Base-by-base conservation (phyloP, 2,888 invertebrate genomes). In the Cylloceria caligata region DNA sequence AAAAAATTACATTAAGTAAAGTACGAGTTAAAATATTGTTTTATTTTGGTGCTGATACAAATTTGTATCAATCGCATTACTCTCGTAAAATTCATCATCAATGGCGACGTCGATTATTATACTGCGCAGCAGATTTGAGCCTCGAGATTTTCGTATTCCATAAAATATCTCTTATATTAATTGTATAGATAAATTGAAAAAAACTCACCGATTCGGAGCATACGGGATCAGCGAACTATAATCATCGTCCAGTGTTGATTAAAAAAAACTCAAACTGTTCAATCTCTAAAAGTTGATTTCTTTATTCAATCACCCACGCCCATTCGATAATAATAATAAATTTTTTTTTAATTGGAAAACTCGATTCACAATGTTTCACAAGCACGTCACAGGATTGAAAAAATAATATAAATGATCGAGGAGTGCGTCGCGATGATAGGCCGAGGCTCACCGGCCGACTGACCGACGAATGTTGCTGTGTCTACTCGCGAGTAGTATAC, bases 361-460 rank as follows among this genome's bases (percentile, higher is more conserved):
- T n/a, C 19, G 36, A 21, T 36, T 42, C 64, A 64, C 64, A 42
- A 64, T 42, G 6, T 5, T 64, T 60, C 71, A 71, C 57, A 49
- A 72, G 24, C 73, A 78, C 55, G 19, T 65, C 52, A 36, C 34
- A 47, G 19, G 47, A 9, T 13, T 13, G 21, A 49, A 16, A 13
- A 4, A 49, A n/a, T 49, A 52, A 30, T 7, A 39, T 11, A 76
- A 16, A 27, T 11, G 30, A 52, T 16, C 49, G 69, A 39, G 24
- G 34, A 30, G 60, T 52, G 36, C 19, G 16, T 45, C 34, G 74
- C 75, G 55, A 75, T 30, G 73, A 68, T 60, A 60, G 73, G 80
- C 57, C 74, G 80, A 75, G 74, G 64, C 74, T 74, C 74, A 62
- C 80, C 80, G 80, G 80, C 80, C 80, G 80, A 75, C 74, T 80